Conservation (phyloP, 2,888 invertebrate species). For the Conchocele bisecta region DNA sequence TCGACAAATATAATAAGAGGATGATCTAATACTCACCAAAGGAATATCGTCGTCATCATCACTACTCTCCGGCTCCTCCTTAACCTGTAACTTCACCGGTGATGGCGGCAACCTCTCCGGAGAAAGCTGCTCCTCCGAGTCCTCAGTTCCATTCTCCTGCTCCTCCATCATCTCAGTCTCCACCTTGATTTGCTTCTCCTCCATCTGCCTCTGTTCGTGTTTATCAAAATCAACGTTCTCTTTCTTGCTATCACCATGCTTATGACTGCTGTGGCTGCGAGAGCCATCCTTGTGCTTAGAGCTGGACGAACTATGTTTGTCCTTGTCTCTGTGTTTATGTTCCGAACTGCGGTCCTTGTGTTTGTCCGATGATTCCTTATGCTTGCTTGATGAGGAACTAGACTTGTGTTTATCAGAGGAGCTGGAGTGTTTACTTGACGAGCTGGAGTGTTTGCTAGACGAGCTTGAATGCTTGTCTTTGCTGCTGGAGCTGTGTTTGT, state of each 20-base stretch:
- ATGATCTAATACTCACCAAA: conserved; percentile 63
- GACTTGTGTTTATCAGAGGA: conserved; percentile 51
- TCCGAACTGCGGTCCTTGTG: conserved; percentile 47
- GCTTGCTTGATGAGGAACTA: conserved; percentile 47
- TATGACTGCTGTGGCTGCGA: conserved; percentile 26
- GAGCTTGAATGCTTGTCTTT: conserved; percentile 58
- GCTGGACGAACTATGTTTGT: conserved; percentile 25
- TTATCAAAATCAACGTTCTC: conserved; percentile 50
- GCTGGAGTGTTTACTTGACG: conserved; percentile 55
- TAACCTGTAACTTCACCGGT: conserved; percentile 39
- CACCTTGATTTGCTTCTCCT: conserved; percentile 53
- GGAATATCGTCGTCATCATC: conserved; percentile 66
- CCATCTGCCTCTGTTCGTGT: conserved; percentile 49
- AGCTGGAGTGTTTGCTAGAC: conserved; percentile 54
- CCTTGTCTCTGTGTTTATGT: conserved; percentile 33
- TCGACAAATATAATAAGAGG: no score
- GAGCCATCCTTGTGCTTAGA: conserved; percentile 48
- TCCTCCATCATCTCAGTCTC: conserved; percentile 44
- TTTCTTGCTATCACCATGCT: conserved; percentile 38
- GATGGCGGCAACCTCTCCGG: no score
- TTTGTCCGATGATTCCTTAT: conserved; percentile 38
- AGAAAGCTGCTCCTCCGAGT: conserved; percentile 7
- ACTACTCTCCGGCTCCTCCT: conserved; percentile 64
- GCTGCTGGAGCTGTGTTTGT: conserved; percentile 61
- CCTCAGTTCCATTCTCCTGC: conserved; percentile 36